Percentiles rank a stretch among this genome's conserved stretches.
These are phyloP conservation scores for Engraulis encrasicolus DNA, from an alignment of 2,113 vertebrate genomes.

Conservation along the genomic window DNA sequence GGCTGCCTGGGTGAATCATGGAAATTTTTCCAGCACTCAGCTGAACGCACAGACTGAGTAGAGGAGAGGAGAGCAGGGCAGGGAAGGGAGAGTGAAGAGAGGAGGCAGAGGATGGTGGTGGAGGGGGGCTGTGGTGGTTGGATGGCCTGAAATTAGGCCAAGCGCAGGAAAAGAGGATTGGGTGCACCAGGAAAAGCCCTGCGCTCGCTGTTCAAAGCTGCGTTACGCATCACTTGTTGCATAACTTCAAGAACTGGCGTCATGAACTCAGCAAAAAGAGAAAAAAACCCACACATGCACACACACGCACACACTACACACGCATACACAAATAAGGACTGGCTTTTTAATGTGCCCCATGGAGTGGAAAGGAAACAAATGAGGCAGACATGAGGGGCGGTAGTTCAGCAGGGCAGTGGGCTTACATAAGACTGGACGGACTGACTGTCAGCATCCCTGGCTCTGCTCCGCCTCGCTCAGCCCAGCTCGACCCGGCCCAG, in stretches of 20 bases:
- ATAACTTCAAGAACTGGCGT: slow-evolving; percentile 53
- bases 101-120: slow-evolving; percentile 18
- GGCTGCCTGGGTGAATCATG: slow-evolving; percentile 49
- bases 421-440: neutral
- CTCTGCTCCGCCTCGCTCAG: neutral
- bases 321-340: neutral
- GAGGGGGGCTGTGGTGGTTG: neutral
- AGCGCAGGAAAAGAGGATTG: slow-evolving; percentile 65
- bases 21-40: slow-evolving; percentile 44
- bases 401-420: neutral
- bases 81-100: neutral
- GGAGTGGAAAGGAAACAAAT: neutral
- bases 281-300: slow-evolving; percentile 15
- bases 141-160: slow-evolving; percentile 66
- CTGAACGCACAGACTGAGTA: slow-evolving; percentile 37
- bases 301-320: too few species aligned
- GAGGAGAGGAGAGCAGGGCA: slow-evolving; percentile 19
- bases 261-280: neutral
- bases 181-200: slow-evolving; percentile 38
- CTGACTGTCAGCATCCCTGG: neutral
- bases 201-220: slow-evolving; percentile 41
- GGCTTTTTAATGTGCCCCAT: neutral
- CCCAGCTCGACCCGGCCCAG: neutral
- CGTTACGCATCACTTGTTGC: slow-evolving; percentile 45
- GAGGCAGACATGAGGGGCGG: neutral